These are phyloP conservation scores for Poecilia wingei DNA, from an alignment of 2,797 vertebrate species.

Conservation along the genomic window DNA sequence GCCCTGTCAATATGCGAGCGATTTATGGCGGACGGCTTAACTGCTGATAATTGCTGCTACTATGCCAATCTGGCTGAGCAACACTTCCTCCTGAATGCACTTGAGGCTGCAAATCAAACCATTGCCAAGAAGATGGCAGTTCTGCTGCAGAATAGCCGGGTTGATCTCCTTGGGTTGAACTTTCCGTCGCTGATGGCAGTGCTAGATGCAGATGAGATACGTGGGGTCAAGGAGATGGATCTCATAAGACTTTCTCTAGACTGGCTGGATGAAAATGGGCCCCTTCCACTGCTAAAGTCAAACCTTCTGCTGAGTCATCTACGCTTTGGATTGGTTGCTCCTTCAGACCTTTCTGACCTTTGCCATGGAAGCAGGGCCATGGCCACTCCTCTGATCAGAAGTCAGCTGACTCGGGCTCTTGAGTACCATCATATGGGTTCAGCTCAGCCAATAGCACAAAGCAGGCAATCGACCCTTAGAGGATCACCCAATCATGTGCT, in stretches of 20 bases:
- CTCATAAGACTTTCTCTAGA: constrained; percentile 85
- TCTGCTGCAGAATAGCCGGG: constrained; percentile 70
- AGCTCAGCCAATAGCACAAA: constrained; percentile 87
- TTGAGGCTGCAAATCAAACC: constrained; percentile 81
- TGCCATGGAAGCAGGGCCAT: constrained; percentile 80
- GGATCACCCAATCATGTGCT: constrained; percentile 81
- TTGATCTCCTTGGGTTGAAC: constrained; percentile 84
- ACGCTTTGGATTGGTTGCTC: constrained; percentile 85
- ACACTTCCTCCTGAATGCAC: constrained; percentile 81
- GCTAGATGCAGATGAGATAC: constrained; percentile 85
- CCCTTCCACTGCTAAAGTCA: constrained; percentile 79
- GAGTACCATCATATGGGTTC: constrained; percentile 87
- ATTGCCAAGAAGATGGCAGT: constrained; percentile 81
- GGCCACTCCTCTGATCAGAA: constrained; percentile 83
- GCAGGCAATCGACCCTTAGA: constrained; percentile 84
- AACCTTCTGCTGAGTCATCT: constrained; percentile 86
- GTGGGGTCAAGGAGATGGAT: constrained; percentile 80
- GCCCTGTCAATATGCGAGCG: constrained; percentile 88
- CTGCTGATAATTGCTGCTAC: constrained; percentile 86
- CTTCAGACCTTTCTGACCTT: constrained; percentile 76
- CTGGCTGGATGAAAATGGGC: constrained; percentile 86
- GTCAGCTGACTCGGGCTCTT: constrained; percentile 88
- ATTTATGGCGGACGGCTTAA: constrained; percentile 86
- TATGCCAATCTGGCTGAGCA: constrained; percentile 88
- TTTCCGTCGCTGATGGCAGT: constrained; percentile 81